Evolutionary conservation across 2,113 vertebrate genomes (phyloP).

Genomic region (Murina feae): DNA sequence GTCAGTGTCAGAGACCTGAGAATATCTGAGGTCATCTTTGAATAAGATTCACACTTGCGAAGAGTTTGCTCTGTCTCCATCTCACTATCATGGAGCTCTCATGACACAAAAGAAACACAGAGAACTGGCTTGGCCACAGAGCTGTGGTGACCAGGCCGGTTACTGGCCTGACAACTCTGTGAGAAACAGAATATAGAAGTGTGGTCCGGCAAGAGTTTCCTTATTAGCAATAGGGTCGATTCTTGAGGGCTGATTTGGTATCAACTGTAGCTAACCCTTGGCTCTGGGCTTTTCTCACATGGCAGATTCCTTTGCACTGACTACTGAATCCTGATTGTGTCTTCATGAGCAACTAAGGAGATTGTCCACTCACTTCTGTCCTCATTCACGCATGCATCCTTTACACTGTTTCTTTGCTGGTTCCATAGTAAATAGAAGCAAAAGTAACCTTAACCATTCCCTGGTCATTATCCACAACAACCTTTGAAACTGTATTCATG

Average conservation of each 20-base stretch:
- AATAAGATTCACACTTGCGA: not conserved
- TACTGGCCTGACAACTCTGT: not conserved
- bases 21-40: not conserved
- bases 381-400: not conserved
- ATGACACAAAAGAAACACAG: not conserved
- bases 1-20: not conserved
- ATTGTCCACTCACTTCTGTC: rapidly evolving
- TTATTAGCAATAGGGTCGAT: not conserved
- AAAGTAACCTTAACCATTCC: not conserved
- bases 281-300: not conserved
- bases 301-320: not conserved
- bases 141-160: not conserved
- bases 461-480: not conserved
- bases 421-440: not conserved
- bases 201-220: not conserved
- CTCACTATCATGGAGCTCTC: not conserved
- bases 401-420: not conserved
- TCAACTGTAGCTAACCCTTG: not conserved
- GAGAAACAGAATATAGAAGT: not conserved
- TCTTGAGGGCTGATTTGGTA: not conserved
- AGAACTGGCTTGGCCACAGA: not conserved
- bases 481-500: not conserved
- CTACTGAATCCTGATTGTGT: not conserved
- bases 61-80: not conserved
- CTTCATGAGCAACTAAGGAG: not conserved